Conservation (phyloP, 2,797 vertebrate genomes). For the Corythornis leucogaster region DNA sequence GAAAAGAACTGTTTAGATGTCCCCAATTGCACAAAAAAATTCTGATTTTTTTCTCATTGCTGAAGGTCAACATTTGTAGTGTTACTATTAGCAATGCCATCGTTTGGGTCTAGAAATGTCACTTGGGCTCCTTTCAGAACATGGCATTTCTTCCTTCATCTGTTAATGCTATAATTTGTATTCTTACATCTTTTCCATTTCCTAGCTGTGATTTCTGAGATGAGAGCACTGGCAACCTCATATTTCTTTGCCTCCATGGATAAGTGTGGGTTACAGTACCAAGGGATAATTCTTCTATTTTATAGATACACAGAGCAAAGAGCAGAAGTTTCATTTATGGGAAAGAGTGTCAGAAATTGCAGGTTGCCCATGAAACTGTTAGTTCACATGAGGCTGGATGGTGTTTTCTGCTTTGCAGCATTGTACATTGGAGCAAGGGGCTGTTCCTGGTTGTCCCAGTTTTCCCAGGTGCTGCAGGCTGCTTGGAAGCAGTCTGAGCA, state of each 20-base stretch:
- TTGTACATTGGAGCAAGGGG: rapidly evolving
- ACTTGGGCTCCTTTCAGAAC: neutral
- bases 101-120: neutral
- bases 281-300: neutral
- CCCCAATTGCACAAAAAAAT: neutral
- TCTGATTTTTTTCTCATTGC: neutral
- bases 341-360: neutral
- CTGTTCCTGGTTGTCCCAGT: neutral
- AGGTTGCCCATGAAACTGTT: neutral
- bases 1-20: neutral
- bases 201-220: neutral
- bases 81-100: neutral
- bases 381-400: neutral
- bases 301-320: neutral
- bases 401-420: neutral
- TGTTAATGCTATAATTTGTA: neutral
- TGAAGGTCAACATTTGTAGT: neutral
- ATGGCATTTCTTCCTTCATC: neutral
- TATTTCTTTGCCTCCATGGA: neutral
- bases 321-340: neutral
- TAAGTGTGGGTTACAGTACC: neutral
- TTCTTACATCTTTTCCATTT: neutral
- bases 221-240: neutral
- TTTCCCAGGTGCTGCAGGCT: neutral
- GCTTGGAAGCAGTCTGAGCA: neutral